A percentile compares a stretch with the other conserved stretches of the same genome.
Evolutionary conservation across 2,113 vertebrate genomes (phyloP).

Genomic region (Alaudala cheleensis): DNA sequence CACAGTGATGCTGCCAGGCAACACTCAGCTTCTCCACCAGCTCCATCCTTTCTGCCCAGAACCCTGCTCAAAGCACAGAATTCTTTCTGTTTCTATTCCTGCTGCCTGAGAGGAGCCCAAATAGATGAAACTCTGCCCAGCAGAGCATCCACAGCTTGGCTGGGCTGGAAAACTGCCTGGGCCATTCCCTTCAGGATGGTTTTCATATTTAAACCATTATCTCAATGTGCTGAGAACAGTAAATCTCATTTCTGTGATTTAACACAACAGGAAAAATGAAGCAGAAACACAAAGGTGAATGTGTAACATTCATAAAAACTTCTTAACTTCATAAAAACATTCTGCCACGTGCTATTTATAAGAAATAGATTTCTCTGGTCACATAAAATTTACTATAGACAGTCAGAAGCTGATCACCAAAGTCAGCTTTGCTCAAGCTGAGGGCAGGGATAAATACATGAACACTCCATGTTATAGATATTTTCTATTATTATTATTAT

Average conservation of each 20-base stretch:
- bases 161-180: neutral
- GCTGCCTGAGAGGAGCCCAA: neutral
- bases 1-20: slow-evolving; percentile 30
- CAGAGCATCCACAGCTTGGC: neutral
- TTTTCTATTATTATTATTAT: no score
- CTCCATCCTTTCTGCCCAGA: neutral
- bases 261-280: neutral
- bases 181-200: neutral
- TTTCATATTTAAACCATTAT: neutral
- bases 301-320: neutral
- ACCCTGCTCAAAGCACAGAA: neutral
- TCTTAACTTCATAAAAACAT: neutral
- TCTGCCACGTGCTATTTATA: neutral
- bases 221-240: neutral
- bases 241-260: neutral
- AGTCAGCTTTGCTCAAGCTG: neutral
- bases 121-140: neutral
- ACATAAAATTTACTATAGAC: neutral
- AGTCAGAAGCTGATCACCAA: neutral
- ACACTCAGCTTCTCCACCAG: neutral
- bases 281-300: neutral
- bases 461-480: neutral
- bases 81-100: neutral
- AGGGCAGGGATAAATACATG: neutral
- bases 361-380: neutral